Conservation (phyloP, 2,797 vertebrate species). For the Phaenicophaeus curvirostris region DNA sequence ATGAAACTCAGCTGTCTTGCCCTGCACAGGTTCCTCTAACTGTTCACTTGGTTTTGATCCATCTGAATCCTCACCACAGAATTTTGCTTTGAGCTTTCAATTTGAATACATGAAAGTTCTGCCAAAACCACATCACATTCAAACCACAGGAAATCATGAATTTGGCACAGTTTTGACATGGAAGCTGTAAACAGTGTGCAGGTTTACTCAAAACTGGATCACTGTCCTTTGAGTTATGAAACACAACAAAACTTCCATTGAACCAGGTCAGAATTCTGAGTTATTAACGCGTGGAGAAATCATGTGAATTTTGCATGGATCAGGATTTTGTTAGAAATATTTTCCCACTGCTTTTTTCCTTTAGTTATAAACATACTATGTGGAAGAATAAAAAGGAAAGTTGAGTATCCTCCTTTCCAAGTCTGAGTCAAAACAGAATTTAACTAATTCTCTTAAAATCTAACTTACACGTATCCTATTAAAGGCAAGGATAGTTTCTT, state of each 20-base stretch:
- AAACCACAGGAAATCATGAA: conserved; percentile 67
- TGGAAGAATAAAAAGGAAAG: background rate
- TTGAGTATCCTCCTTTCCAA: background rate
- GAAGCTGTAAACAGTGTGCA: conserved; percentile 65
- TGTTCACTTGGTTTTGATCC: conserved; percentile 25
- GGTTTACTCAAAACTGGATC: conserved; percentile 56
- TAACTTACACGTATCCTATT: background rate
- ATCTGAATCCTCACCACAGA: conserved; percentile 51
- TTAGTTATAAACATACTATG: background rate
- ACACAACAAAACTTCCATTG: conserved; percentile 37
- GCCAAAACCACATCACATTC: conserved; percentile 71
- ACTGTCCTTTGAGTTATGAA: conserved; percentile 53
- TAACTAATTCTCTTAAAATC: background rate
- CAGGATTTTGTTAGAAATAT: background rate
- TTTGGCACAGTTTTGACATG: conserved; percentile 58
- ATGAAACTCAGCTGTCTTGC: conserved; percentile 23
- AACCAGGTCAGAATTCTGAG: conserved; percentile 37
- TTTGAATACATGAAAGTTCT: conserved; percentile 31
- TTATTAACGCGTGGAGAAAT: background rate
- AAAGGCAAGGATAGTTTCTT: background rate
- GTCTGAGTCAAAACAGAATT: background rate
- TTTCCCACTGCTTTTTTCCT: background rate
- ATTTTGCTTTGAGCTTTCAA: conserved; percentile 39
- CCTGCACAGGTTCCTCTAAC: conserved; percentile 32
- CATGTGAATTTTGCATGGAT: background rate